phyloP scores from a whole-genome alignment of 2,888 invertebrate species.

The Pristionchus japonicus region DNA sequence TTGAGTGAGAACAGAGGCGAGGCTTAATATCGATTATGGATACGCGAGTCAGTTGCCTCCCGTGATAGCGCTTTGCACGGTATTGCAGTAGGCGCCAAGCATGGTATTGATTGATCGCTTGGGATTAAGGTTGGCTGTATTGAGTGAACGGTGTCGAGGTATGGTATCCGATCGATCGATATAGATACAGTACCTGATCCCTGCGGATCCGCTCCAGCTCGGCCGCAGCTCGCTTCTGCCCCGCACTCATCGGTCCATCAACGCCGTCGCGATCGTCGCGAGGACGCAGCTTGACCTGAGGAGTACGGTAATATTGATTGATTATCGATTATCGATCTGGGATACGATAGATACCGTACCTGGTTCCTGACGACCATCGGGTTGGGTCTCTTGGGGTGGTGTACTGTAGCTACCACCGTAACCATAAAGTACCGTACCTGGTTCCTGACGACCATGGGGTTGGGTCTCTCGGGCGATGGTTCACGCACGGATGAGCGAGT shows the following conservation, averaged over 20 bases:
- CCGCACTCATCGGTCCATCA: constrained; percentile 65
- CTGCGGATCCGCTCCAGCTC: constrained; percentile 71
- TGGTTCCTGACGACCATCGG: constrained; percentile 72
- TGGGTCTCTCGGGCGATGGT: constrained; percentile 57
- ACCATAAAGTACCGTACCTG: constrained; percentile 53
- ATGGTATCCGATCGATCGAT: too few species aligned
- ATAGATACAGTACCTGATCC: constrained; percentile 65
- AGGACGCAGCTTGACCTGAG: constrained; percentile 51
- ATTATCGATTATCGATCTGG: background rate
- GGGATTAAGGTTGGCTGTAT: background rate
- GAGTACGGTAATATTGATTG: background rate
- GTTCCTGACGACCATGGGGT: constrained; percentile 72
- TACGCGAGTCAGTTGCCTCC: too few species aligned
- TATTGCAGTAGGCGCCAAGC: too few species aligned
- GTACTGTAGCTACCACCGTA: background rate
- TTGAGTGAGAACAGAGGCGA: too few species aligned
- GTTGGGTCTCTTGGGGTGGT: constrained; percentile 52
- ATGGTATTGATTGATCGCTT: too few species aligned
- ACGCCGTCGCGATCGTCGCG: constrained; percentile 60
- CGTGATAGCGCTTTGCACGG: too few species aligned
- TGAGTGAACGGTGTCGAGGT: background rate
- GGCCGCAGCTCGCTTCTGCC: constrained; percentile 72
- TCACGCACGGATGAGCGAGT: constrained; percentile 47
- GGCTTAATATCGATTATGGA: too few species aligned
- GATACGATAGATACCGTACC: too few species aligned